Evolutionary conservation across 2,113 vertebrate species (phyloP), one percentile per base, ranked within the genome.

Genomic region (Anseranas semipalmata): DNA sequence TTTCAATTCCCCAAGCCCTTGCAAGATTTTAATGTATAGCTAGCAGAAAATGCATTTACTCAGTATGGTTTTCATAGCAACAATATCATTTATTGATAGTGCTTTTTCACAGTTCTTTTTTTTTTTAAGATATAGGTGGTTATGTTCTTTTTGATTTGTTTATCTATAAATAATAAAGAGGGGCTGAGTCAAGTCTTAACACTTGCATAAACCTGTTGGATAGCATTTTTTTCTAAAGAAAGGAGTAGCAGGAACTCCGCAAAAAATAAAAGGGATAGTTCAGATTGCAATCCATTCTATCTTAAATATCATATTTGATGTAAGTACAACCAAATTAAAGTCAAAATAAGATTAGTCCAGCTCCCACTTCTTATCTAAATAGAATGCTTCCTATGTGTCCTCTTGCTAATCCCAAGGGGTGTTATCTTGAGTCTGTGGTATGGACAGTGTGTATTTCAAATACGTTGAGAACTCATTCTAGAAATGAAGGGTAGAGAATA

Each of bases 1-100:
- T 98, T 98, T 97, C 97, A 97, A 97, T 98, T 97, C 97, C 95
- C 94, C 68, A 93, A 96, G 92, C 68, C 90, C 94, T 98, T 95
- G 94, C 87, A 91, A 96, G 87, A 89, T 93, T 94, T 97, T 97
- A 97, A 97, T 73, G 73, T 91, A 96, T 67, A 95, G 79, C 74
- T 96, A 89, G 43, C 75, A 94, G 90, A 97, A 98, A 98, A 97
- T 33, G n/a, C 93, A 97, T 97, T 95, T 97, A 90, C 75, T 92
- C 28, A 66, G 81, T 80, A 96, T 74, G 65, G 28, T 96, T 92
- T 92, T 96, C 77, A 92, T 87, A 89, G 91, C 52, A 96, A 97
- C 65, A 93, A 21, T 95, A 97, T 97, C 94, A 98, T 96, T 98
- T 98, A 98, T 96, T 91, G 97, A 97, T 96, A 95, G 95, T 63